A percentile compares a stretch with the other conserved stretches of the same genome.
Conservation (phyloP, 2,113 vertebrate genomes). For the Chaetorhynchus papuensis region DNA sequence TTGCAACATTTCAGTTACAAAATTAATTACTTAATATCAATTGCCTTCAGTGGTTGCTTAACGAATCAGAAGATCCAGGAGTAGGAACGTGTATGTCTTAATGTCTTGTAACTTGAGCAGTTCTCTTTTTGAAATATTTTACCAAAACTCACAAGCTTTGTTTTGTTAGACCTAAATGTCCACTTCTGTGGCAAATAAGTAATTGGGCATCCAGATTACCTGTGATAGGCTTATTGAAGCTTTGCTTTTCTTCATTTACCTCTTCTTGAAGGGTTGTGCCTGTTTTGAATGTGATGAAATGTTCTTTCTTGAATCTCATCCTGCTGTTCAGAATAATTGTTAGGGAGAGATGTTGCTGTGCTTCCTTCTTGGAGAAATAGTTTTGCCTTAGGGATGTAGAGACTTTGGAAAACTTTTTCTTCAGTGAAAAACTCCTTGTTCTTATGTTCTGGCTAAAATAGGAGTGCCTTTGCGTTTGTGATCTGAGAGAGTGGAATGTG, state of each 20-base stretch:
- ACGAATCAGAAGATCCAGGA: neutral
- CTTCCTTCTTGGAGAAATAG: neutral
- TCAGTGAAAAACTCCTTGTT: neutral
- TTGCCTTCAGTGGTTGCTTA: neutral
- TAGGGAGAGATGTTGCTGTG: neutral
- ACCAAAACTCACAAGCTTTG: neutral
- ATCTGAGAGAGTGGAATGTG: neutral
- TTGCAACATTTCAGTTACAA: slow-evolving; percentile 56
- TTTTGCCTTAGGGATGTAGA: neutral
- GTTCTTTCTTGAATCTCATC: neutral
- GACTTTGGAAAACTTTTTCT: neutral
- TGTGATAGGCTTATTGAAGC: neutral
- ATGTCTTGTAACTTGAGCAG: neutral
- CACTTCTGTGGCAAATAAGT: neutral
- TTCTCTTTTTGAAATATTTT: neutral
- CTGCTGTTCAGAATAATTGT: neutral
- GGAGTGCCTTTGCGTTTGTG: neutral
- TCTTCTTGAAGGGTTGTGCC: neutral
- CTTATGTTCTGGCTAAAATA: neutral
- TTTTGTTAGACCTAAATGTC: neutral
- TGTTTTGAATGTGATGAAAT: neutral
- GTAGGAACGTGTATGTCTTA: neutral
- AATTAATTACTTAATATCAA: slow-evolving; percentile 37
- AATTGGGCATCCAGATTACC: neutral
- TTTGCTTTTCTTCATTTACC: neutral